Conservation (phyloP, 2,888 invertebrate genomes). For the Steinernema hermaphroditum region DNA sequence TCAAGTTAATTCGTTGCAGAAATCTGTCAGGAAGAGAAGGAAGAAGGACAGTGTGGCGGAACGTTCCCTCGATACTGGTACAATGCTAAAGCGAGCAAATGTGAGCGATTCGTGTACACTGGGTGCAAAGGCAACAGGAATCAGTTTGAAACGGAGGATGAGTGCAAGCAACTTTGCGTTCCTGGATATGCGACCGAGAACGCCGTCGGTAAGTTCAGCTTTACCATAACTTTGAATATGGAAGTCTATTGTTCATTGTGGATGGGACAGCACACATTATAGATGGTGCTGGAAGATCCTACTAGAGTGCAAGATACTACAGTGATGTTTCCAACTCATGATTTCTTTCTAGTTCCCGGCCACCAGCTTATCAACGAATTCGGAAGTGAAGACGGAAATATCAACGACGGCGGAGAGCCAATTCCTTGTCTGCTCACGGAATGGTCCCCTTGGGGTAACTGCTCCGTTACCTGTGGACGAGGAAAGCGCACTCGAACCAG, state of each 20-base stretch:
- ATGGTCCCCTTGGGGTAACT: conserved; percentile 79
- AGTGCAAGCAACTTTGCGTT: conserved; percentile 68
- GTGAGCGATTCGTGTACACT: conserved; percentile 82
- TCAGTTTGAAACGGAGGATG: conserved; percentile 67
- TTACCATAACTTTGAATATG: too few species aligned
- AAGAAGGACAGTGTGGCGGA: conserved; percentile 85
- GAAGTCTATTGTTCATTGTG: too few species aligned
- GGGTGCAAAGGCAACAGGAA: conserved; percentile 76
- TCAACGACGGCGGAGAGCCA: conserved; percentile 59
- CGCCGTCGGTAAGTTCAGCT: conserved; percentile 48
- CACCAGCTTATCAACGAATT: conserved; percentile 60
- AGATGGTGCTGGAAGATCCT: too few species aligned
- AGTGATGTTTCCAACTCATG: too few species aligned
- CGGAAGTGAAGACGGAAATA: conserved; percentile 45
- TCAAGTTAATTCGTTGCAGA: conserved; percentile 70
- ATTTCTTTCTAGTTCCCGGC: conserved; percentile 61
- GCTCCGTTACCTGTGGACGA: conserved; percentile 83
- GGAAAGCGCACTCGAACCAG: conserved; percentile 70
- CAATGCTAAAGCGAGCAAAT: conserved; percentile 75
- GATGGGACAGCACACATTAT: too few species aligned
- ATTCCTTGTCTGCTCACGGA: conserved; percentile 75
- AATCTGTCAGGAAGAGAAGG: conserved; percentile 80
- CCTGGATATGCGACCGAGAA: conserved; percentile 56
- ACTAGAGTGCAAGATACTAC: too few species aligned
- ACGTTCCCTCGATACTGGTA: conserved; percentile 85